Percentiles rank a stretch among this genome's conserved stretches.
Evolutionary conservation across 1,140 invertebrate genomes (phyloP).

Genomic region (Limonius californicus): DNA sequence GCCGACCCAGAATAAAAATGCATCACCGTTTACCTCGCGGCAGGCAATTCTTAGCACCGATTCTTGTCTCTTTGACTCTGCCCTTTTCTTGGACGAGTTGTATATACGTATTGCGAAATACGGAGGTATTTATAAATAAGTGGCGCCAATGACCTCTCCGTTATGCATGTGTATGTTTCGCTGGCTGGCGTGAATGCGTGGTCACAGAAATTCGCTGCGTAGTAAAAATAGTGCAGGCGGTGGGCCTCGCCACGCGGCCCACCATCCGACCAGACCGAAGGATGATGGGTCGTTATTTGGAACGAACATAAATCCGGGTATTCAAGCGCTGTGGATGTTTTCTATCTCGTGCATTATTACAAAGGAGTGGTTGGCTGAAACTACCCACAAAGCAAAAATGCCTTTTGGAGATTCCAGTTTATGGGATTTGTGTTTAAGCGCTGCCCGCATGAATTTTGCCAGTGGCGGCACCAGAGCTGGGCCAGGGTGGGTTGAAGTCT

Average conservation of each 20-base stretch:
- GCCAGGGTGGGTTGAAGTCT: too few relatives aligned
- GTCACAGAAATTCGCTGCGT: conserved; percentile 24
- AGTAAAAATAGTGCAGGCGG: conserved; percentile 23
- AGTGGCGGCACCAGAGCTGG: too few relatives aligned
- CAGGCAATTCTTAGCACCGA: not conserved
- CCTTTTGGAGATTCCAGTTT: too few relatives aligned
- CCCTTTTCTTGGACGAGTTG: not conserved
- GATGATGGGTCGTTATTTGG: too few relatives aligned
- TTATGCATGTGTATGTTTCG: conserved; percentile 24
- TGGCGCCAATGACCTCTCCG: conserved; percentile 29
- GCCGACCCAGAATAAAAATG: not conserved
- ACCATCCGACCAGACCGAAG: not conserved
- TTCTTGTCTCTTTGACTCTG: not conserved
- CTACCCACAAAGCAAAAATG: too few relatives aligned
- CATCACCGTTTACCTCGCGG: not conserved
- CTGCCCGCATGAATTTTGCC: too few relatives aligned
- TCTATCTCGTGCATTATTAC: too few relatives aligned
- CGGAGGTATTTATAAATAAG: conserved; percentile 16
- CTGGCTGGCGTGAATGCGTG: conserved; percentile 19
- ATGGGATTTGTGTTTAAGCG: too few relatives aligned
- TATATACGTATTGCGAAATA: conserved; percentile 13
- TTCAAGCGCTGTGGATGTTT: too few relatives aligned
- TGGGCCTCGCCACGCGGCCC: not conserved
- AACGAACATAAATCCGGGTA: too few relatives aligned
- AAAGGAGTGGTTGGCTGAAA: too few relatives aligned